Percentiles rank a stretch among this genome's conserved stretches.
These are phyloP conservation scores for Columba livia DNA, from an alignment of 2,113 vertebrate genomes.

Conservation along the genomic window DNA sequence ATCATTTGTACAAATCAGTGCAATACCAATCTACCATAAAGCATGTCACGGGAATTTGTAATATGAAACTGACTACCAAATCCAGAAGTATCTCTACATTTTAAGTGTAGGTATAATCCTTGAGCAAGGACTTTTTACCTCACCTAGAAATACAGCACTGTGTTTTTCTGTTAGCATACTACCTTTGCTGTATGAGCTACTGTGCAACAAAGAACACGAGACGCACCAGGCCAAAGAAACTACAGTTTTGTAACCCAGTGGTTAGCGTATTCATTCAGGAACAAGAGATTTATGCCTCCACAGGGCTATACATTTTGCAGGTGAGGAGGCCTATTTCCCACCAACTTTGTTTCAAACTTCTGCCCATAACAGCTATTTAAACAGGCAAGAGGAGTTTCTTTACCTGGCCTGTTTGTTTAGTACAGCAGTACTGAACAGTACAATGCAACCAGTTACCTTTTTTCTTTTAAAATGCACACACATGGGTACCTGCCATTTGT, in stretches of 20 bases:
- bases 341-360: background rate
- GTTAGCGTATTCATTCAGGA: background rate
- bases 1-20: constrained; percentile 44
- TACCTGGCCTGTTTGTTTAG: background rate
- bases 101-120: background rate
- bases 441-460: background rate
- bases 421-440: background rate
- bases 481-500: background rate
- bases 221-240: background rate
- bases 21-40: background rate
- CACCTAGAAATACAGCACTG: background rate
- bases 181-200: background rate
- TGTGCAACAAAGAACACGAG: background rate
- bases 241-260: background rate
- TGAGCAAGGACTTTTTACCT: background rate
- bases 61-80: background rate
- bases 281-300: background rate
- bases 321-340: background rate
- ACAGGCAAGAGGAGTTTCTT: background rate
- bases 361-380: background rate
- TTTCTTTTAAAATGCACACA: background rate
- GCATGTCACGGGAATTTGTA: background rate
- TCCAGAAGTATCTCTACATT: background rate
- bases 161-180: background rate
- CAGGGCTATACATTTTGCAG: background rate